Evolutionary conservation across 1,140 invertebrate genomes (phyloP).

Genomic region (Portunus trituberculatus): DNA sequence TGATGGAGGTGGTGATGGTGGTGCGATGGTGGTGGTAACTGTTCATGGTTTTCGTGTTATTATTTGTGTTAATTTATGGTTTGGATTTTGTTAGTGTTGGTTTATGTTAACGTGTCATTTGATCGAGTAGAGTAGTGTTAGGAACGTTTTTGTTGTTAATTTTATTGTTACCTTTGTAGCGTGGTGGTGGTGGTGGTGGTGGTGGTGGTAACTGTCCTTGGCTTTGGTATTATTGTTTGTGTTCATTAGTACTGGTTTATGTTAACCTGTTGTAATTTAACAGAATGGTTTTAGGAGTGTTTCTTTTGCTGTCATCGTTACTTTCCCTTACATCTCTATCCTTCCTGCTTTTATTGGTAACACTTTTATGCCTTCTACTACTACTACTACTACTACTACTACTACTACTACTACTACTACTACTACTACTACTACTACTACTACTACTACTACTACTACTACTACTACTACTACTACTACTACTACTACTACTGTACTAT

Average conservation of each 20-base stretch:
- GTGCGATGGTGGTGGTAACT: too few relatives aligned
- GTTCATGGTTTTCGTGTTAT: too few relatives aligned
- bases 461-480: not conserved
- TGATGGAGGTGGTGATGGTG: not conserved
- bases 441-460: not conserved
- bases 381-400: not conserved
- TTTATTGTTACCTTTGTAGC: too few relatives aligned
- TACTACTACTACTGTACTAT: slow-evolving; percentile 11
- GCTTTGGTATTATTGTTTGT: not conserved
- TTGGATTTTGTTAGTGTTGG: too few relatives aligned
- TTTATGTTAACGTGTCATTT: too few relatives aligned
- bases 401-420: not conserved
- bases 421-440: not conserved
- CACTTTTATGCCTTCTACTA: not conserved
- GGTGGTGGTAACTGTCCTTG: too few relatives aligned
- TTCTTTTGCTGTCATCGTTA: not conserved
- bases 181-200: not conserved
- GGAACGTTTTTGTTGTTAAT: too few relatives aligned
- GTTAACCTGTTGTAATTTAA: not conserved
- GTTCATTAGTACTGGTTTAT: not conserved
- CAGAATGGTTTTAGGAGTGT: not conserved
- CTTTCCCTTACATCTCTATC: not conserved
- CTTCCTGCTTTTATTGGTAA: not conserved
- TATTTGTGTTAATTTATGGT: too few relatives aligned
- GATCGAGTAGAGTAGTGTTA: too few relatives aligned